A percentile compares a stretch with the other conserved stretches of the same genome.
Evolutionary conservation across 2,113 vertebrate species (phyloP).

Genomic region (Accipiter cooperii): DNA sequence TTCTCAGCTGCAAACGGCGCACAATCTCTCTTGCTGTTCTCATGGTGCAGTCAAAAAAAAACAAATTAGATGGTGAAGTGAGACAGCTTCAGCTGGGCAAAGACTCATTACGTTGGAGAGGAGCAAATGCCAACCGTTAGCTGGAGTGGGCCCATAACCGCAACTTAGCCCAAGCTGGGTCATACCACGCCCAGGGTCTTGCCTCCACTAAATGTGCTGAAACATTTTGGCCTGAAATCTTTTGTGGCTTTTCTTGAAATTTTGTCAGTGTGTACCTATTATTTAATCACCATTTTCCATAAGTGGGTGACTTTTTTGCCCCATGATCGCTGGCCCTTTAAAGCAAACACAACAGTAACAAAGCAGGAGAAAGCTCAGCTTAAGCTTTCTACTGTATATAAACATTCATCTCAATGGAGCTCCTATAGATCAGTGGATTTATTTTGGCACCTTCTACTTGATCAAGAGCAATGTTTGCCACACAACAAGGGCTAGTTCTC

Average conservation of each 20-base stretch:
- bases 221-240: not conserved
- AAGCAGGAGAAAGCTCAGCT: not conserved
- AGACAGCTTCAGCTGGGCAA: not conserved
- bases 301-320: not conserved
- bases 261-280: not conserved
- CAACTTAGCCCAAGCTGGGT: not conserved
- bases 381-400: not conserved
- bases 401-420: not conserved
- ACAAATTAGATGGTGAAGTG: not conserved
- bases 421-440: not conserved
- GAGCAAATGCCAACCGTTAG: not conserved
- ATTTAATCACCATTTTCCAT: not conserved
- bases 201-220: not conserved
- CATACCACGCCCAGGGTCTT: not conserved
- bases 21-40: slow-evolving; percentile 46
- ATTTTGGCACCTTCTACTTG: slow-evolving; percentile 36
- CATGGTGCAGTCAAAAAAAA: not conserved
- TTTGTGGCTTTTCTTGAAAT: not conserved
- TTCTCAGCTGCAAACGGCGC: slow-evolving; percentile 62
- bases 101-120: not conserved
- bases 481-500: slow-evolving; percentile 59
- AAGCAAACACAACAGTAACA: not conserved
- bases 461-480: slow-evolving; percentile 6
- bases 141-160: not conserved
- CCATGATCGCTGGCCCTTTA: not conserved